Percentiles rank a stretch among this genome's conserved stretches.
Evolutionary conservation across 2,888 invertebrate genomes (phyloP).

Genomic region (Caenorhabditis sp.): DNA sequence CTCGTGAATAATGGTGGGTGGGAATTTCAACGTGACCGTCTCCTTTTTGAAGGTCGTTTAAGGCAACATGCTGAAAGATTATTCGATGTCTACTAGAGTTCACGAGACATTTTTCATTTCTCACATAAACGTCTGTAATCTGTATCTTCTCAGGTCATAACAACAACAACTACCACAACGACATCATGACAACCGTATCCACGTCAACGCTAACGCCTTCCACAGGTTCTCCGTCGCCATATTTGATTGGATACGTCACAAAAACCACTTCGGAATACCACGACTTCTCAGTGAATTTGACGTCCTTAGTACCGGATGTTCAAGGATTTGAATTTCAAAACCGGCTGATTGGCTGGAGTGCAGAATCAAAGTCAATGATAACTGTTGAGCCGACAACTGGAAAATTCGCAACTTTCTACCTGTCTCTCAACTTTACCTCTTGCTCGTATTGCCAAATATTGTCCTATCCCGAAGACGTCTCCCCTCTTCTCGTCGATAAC

Average conservation of each 20-base stretch:
- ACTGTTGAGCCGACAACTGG: neutral
- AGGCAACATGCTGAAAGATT: too few species aligned
- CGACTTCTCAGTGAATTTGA: conserved; percentile 19
- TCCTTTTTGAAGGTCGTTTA: too few species aligned
- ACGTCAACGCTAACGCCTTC: conserved; percentile 4
- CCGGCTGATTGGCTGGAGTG: conserved; percentile 20
- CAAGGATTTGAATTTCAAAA: conserved; percentile 13
- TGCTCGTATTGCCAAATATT: conserved; percentile 19
- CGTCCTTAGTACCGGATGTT: conserved; percentile 4
- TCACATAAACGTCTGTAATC: too few species aligned
- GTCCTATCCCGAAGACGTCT: neutral
- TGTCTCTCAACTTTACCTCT: neutral
- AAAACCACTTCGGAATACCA: conserved; percentile 42
- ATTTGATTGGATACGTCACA: conserved; percentile 10
- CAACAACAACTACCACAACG: conserved; percentile 38
- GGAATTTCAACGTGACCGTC: neutral
- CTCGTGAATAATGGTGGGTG: conserved; percentile 43
- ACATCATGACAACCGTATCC: conserved; percentile 22
- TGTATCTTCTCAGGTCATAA: conserved; percentile 14
- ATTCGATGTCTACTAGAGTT: too few species aligned
- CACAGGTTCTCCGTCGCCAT: conserved; percentile 4
- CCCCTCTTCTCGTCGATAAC: neutral
- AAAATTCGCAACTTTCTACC: neutral
- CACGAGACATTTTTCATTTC: too few species aligned
- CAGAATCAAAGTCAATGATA: neutral